Base-by-base conservation (phyloP, 2,888 invertebrate species). In the Drosophila borborema region DNA sequence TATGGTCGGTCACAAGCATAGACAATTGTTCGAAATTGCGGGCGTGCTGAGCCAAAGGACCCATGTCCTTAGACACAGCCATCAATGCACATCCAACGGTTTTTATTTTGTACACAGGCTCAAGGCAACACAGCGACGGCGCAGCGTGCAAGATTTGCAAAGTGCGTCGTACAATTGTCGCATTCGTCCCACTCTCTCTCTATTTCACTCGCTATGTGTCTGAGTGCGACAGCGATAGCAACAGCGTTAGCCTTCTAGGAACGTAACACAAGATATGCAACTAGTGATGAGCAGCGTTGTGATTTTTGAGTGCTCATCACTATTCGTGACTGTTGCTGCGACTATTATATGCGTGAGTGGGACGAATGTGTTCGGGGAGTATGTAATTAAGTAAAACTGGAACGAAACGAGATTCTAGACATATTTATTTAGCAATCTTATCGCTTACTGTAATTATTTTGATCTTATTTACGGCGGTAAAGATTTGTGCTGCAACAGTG, bases 71-170 rank as follows among this genome's bases (percentile, higher is more conserved):
- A 38, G 28, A 72, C 67, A 60, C 48, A 55, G 34, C 31, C 48
- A 31, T 61, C 23, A 45, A 18, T 61, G 38, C 58, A 54, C 48
- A 53, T 74, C 72, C 91, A 78, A 89, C 76, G 80, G 89, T 74
- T 89, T 76, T 54, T 78, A 81, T 91, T 90, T 90, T 89, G 90
- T 85, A 86, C 74, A 90, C 91, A 90, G 68, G 62, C 64, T 54
- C 71, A 61, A 68, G 65, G 64, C 72, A 63, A 67, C 63, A 20
- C 18, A 43, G 38, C 59, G 51, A 45, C 58, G 54, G 62, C 63
- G 62, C 72, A 62, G 65, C 56, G 48, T 65, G 40, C 12, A 28
- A 62, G 75, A 70, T 76, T 82, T 69, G 80, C 72, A 68, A 72
- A 75, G 66, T 75, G 72, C 65, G 70, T 70, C 65, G 70, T 70